Percentiles rank a stretch among this genome's conserved stretches.
phyloP scores from a whole-genome alignment of 2,113 vertebrate genomes.

The Neoarius graeffei region DNA sequence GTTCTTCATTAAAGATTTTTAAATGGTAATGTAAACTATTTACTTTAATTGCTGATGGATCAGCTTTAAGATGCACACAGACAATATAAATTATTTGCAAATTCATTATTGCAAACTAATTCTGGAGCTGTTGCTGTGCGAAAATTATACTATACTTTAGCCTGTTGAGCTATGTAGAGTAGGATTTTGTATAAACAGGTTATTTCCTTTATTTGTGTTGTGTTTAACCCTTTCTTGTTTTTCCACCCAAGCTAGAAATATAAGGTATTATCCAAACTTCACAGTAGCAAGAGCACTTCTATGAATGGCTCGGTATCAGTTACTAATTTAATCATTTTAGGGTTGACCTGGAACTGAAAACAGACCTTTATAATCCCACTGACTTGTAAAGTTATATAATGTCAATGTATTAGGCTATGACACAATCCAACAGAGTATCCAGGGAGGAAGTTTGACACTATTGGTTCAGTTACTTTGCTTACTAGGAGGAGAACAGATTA shows the following conservation, averaged over 20 bases:
- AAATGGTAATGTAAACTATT: not conserved
- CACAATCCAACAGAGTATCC: not conserved
- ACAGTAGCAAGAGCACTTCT: not conserved
- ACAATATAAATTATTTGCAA: not conserved
- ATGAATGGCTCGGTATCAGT: not conserved
- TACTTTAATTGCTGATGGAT: not conserved
- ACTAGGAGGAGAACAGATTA: constrained; percentile 1
- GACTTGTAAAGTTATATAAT: not conserved
- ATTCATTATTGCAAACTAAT: not conserved
- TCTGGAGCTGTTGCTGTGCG: not conserved
- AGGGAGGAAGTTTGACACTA: not conserved
- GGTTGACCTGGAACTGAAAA: not conserved
- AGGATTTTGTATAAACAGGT: not conserved
- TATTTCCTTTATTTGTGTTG: not conserved
- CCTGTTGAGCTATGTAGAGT: not conserved
- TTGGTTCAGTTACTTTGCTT: not conserved
- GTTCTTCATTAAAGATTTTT: not conserved
- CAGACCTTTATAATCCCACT: not conserved
- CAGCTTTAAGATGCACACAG: not conserved
- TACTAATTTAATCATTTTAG: not conserved
- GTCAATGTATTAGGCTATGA: not conserved
- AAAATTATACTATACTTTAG: not conserved
- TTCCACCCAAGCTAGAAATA: too few relatives aligned
- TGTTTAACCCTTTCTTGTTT: not conserved
- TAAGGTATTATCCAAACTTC: not conserved